These are phyloP conservation scores for Oscheius sp. DNA, from an alignment of 2,888 invertebrate species.

Conservation along the genomic window DNA sequence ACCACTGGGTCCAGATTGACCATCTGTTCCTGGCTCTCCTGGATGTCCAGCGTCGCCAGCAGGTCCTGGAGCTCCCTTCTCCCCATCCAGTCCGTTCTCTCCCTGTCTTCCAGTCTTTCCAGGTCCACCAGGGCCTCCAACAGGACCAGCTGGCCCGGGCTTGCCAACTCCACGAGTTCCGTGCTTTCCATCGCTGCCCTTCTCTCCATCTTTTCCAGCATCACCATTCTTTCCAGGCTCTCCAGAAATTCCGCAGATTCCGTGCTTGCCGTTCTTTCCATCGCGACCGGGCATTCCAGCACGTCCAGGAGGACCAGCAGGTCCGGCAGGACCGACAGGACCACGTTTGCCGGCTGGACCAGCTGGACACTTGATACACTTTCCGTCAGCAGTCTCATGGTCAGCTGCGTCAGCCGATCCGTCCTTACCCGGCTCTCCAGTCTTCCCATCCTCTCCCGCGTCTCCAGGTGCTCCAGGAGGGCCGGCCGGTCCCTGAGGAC, in stretches of 20 bases:
- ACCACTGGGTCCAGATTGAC: slow-evolving; percentile 11
- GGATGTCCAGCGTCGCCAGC: slow-evolving; percentile 11
- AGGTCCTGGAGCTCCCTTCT: slow-evolving; percentile 12
- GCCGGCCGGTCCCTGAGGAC: slow-evolving; percentile 46
- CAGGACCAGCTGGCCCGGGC: slow-evolving; percentile 19
- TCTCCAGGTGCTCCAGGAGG: slow-evolving; percentile 40
- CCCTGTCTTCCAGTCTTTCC: slow-evolving; percentile 12
- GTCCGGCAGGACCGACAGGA: slow-evolving; percentile 20
- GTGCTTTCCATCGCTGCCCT: slow-evolving; percentile 23
- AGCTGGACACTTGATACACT: slow-evolving; percentile 27
- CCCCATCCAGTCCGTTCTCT: slow-evolving; percentile 1
- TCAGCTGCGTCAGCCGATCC: not conserved
- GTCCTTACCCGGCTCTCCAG: not conserved
- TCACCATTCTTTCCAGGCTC: slow-evolving; percentile 8
- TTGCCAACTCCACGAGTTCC: slow-evolving; percentile 23
- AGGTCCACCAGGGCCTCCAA: slow-evolving; percentile 3
- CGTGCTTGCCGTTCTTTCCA: slow-evolving; percentile 28
- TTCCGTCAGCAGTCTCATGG: not conserved
- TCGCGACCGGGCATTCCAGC: slow-evolving; percentile 14
- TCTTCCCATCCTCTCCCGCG: slow-evolving; percentile 34
- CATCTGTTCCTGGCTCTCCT: slow-evolving; percentile 27
- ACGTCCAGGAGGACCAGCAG: slow-evolving; percentile 4
- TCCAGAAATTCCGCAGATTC: slow-evolving; percentile 5
- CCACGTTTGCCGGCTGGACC: slow-evolving; percentile 13
- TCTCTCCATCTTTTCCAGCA: slow-evolving; percentile 29